Base-by-base conservation (phyloP, 2,888 invertebrate species). In the Drosophila lacicola region DNA sequence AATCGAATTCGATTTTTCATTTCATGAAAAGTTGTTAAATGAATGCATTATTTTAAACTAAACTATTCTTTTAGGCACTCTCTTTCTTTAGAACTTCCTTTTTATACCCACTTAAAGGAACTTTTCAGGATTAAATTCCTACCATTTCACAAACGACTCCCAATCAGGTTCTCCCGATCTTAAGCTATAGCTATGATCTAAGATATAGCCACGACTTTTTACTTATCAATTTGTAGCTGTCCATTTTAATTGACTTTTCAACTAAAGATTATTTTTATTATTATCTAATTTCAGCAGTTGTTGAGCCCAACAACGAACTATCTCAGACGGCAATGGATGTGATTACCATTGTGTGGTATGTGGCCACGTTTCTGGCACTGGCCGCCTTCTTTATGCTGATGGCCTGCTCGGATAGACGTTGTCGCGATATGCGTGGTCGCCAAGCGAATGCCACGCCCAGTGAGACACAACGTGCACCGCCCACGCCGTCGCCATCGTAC, bases 281-380 rank as follows among this genome's bases (percentile, higher is more conserved):
- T 14, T 11, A 10, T 65, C 36, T 21, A 33, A 37, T 68, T 78
- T 0, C 50, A 83, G 88, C 86, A 45, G 71, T 76, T 37, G 83
- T 70, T 6, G 86, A 85, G 13, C 61, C 78, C n/a, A 57, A 74
- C 42, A 82, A 82, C 79, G 91, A 92, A 39, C 74, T 92, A 17
- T 91, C 92, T 10, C 90, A 92, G 78, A 89, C 91, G 36, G 91
- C 91, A 64, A 92, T 92, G 92, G 92, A 92, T 71, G 89, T 92
- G 11, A 91, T 92, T 36, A 92, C 92, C 47, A 90, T 92, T 19
- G 86, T 92, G 25, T 92, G 92, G 92, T 92, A 92, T 77, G 90
- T 92, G 71, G 91, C 92, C 42, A 92, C 92, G 37, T 92, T 92
- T 71, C 49, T 92, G 64, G 92, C 92, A 2, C 65, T 92, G 47